A percentile compares a stretch with the other conserved stretches of the same genome.
Evolutionary conservation across 2,888 invertebrate species (phyloP).

Genomic region (Aporophyla lueneburgensis): DNA sequence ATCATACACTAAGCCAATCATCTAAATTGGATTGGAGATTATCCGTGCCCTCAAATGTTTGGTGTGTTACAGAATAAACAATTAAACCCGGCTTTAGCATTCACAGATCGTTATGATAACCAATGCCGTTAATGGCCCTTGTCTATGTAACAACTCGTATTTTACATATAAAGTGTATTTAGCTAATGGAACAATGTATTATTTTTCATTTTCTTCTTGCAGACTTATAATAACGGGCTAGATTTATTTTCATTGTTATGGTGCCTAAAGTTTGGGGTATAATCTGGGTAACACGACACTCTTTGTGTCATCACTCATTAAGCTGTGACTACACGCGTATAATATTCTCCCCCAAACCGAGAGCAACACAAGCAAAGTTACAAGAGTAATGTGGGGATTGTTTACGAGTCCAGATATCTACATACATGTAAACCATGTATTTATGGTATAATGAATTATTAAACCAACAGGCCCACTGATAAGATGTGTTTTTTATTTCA

Average conservation of each 20-base stretch:
- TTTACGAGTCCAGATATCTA: conserved; percentile 47
- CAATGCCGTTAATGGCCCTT: conserved; percentile 40
- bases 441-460: conserved; percentile 63
- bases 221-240: background rate
- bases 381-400: conserved; percentile 40
- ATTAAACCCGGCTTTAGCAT: conserved; percentile 49
- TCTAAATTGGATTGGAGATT: conserved; percentile 63
- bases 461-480: conserved; percentile 64
- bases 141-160: conserved; percentile 22
- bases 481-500: conserved; percentile 63
- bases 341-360: conserved; percentile 40
- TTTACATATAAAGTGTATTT: conserved; percentile 26
- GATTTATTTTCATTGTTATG: conserved; percentile 38
- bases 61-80: conserved; percentile 59
- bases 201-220: conserved; percentile 14
- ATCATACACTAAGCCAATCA: conserved; percentile 61
- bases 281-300: conserved; percentile 52
- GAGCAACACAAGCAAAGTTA: conserved; percentile 41
- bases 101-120: conserved; percentile 57
- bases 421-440: conserved; percentile 42
- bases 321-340: conserved; percentile 49
- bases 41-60: conserved; percentile 57
- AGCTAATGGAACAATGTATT: conserved; percentile 13
- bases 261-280: conserved; percentile 27
- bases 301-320: conserved; percentile 62